Evolutionary conservation across 1,140 invertebrate genomes (phyloP), one percentile per base, ranked within the genome.

Genomic region (Drosophila bifasciata): DNA sequence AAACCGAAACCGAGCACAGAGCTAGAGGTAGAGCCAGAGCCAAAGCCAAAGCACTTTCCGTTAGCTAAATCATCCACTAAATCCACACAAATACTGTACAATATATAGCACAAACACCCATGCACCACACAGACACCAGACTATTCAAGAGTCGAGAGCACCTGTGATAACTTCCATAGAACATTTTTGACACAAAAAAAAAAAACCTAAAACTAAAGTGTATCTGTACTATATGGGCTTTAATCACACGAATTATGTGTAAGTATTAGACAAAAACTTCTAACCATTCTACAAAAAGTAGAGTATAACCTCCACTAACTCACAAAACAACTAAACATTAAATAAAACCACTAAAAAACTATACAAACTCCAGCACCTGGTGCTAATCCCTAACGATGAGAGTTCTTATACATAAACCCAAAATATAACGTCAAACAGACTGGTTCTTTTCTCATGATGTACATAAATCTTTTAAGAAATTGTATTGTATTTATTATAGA

Each of bases 111-210:
- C 48, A 36, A 19, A 59, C 57, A 36, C 15, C 15, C 28, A 39
- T 36, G 32, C 16, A 32, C 21, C 16, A 32, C 21, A 51, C 25
- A 25, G 16, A 41, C 11, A 36, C 50, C 25, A 72, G 59, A 63
- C 70, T 73, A 50, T 50, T 63, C 44, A 39, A 63, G 50, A 73
- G 50, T 63, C 63, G 19, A 73, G 69, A 73, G 69, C 71, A 66
- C 71, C 71, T 76, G 71, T 68, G 72, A 67, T 75, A 76, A 50
- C 28, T 55, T 44, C 50, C 28, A n/a, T 68, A 68, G 25, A 45
- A 41, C n/a, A 67, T 17, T 53, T 68, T 48, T 9, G 9, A 25
- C 6, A 25, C 21, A 23, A 23, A 25, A 32, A 32, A 32, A 9
- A 32, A 23, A 68, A 28, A 51, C 32, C 16, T 61, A 16, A 59